Base-by-base conservation (phyloP, 23 tunicate species). In the Trididemnum clinides region DNA sequence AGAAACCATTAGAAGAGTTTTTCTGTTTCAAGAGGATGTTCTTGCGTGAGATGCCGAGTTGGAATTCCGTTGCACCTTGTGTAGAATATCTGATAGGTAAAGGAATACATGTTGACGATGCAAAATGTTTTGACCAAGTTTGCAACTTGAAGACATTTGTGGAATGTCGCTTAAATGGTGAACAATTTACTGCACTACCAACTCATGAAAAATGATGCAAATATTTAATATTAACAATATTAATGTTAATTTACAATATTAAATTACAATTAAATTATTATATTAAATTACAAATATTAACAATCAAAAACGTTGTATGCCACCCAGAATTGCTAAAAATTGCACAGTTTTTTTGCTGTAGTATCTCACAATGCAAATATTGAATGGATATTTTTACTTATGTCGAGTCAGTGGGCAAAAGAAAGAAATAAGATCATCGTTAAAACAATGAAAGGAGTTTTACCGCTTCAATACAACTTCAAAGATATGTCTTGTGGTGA, bases 401-500 rank as follows among this genome's bases (percentile, higher is more conserved):
- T 44, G 54, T 15, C 10, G 15, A 44, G 10, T 44, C 54, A 44
- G 54, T 44, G 54, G 54, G 54, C 54, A 7, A 7, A 15, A 44
- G 54, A 10, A 15, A 7, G 10, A 15, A 10, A 15, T 44, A 10
- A 7, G 54, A n/a, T n/a, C n/a, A n/a, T n/a, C 57, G 57, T 49
- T 49, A 18, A 12, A 18, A 49, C 57, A 12, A 63, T 63, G 70
- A 63, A 63, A 63, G 70, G 21, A 18, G 28, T 63, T 10, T 63
- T 63, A 22, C 12, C 70, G 12, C 70, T 63, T 63, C 70, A 10
- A 63, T 25, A 63, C n/a, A 63, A n/a, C n/a, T 63, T 63, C 70
- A 63, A 63, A 63, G 70, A 63, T 63, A 63, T 63, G 70, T 63
- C 21, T 22, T 63, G 28, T n/a, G n/a, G 70, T 63, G 70, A 63